These are phyloP conservation scores for Etheostoma nigrum DNA, from an alignment of 2,797 vertebrate species.

Conservation along the genomic window DNA sequence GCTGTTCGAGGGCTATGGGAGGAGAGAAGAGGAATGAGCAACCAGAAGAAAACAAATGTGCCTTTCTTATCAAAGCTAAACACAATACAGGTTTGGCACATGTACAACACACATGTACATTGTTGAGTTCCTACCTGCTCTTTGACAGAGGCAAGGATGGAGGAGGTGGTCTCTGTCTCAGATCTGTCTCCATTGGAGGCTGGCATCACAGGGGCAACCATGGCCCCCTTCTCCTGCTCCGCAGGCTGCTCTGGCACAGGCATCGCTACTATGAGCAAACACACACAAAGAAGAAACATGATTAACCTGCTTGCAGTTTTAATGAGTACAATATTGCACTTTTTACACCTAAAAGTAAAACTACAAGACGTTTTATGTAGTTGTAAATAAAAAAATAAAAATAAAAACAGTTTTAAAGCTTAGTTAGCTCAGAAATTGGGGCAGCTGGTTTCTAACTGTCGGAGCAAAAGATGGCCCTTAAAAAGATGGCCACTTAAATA, in stretches of 20 bases:
- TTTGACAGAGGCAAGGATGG: slow-evolving; percentile 98
- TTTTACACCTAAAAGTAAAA: neutral
- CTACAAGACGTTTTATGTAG: neutral
- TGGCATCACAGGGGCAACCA: slow-evolving; percentile 92
- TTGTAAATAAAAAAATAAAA: neutral
- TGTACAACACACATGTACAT: neutral
- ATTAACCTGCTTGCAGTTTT: neutral
- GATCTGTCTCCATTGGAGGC: slow-evolving; percentile 94
- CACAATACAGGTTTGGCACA: slow-evolving; percentile 7
- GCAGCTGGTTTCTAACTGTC: too few relatives aligned
- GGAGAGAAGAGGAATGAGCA: neutral
- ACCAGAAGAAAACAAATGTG: neutral
- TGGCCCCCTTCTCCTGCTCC: slow-evolving; percentile 93
- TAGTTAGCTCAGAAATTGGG: neutral
- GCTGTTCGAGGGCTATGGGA: slow-evolving; percentile 23
- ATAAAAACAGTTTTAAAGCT: neutral
- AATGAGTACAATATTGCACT: neutral
- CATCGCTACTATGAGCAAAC: slow-evolving; percentile 84
- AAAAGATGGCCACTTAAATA: too few relatives aligned
- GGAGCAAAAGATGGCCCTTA: too few relatives aligned
- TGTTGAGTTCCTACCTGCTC: slow-evolving; percentile 90
- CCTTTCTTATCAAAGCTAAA: slow-evolving; percentile 12
- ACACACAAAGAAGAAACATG: slow-evolving; percentile 10
- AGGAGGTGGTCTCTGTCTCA: slow-evolving; percentile 95
- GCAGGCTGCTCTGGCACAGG: slow-evolving; percentile 97